These are phyloP conservation scores for Ganaspis sp. DNA, from an alignment of 1,140 invertebrate genomes.

Conservation along the genomic window DNA sequence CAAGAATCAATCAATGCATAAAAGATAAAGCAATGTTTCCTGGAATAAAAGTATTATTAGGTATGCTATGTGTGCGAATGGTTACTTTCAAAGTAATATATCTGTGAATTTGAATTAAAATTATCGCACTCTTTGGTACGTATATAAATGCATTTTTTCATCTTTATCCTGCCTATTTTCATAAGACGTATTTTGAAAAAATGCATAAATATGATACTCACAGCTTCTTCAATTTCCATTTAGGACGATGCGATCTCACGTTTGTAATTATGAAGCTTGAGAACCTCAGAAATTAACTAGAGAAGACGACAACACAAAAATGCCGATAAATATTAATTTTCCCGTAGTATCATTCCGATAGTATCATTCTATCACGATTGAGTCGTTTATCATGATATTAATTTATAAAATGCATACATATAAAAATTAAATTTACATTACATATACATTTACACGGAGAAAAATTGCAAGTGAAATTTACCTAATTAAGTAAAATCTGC, in stretches of 20 bases:
- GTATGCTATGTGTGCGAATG: background rate
- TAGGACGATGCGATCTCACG: background rate
- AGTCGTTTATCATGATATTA: too few relatives aligned
- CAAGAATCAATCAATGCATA: constrained; percentile 13
- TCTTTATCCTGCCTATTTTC: background rate
- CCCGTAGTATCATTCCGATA: background rate
- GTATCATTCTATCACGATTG: background rate
- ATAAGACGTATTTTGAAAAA: background rate
- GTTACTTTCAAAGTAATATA: background rate
- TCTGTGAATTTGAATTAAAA: background rate
- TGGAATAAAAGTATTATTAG: background rate
- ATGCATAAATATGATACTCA: background rate
- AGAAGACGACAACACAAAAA: background rate
- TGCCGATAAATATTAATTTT: background rate
- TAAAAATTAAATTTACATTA: too few relatives aligned
- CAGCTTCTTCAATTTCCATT: background rate
- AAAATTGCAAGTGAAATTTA: too few relatives aligned
- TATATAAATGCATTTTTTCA: background rate
- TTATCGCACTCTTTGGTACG: background rate
- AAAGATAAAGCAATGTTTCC: constrained; percentile 8
- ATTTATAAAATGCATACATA: too few relatives aligned
- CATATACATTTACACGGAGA: too few relatives aligned
- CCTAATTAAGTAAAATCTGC: too few relatives aligned
- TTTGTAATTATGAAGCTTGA: background rate
- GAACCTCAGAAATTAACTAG: background rate